Percentiles rank a stretch among this genome's conserved stretches.
phyloP scores from a whole-genome alignment of 2,797 vertebrate species.

The Zenarchopterus dispar region DNA sequence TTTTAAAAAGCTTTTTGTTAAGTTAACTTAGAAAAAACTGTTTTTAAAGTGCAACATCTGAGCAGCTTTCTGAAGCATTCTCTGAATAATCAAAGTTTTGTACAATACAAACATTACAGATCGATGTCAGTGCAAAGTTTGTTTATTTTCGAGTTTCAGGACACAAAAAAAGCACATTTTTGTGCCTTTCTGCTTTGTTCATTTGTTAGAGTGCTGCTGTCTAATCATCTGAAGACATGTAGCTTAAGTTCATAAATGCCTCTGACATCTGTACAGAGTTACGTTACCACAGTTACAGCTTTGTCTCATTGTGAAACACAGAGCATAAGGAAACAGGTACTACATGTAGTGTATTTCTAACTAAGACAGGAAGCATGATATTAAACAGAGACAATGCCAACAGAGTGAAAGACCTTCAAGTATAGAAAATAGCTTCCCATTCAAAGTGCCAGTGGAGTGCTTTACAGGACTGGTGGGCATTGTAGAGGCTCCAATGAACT shows the following conservation, averaged over 20 bases:
- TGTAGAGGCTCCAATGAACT: conserved; percentile 58
- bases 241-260: conserved; percentile 39
- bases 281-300: conserved; percentile 30
- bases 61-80: no score
- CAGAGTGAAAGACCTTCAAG: conserved; percentile 67
- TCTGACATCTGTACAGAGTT: conserved; percentile 48
- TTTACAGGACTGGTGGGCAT: conserved; percentile 69
- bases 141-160: no score
- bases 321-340: conserved; percentile 69
- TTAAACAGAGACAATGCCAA: conserved; percentile 74
- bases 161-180: no score
- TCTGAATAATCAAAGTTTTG: no score
- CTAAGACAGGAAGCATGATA: conserved; percentile 69
- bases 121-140: no score
- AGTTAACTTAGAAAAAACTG: no score
- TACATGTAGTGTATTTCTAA: conserved; percentile 47
- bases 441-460: conserved; percentile 29
- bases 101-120: no score
- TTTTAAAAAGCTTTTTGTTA: no score
- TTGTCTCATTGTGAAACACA: conserved; percentile 66
- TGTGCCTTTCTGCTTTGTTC: no score
- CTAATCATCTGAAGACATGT: conserved; percentile 19
- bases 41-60: no score
- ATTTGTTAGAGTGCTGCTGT: conserved; percentile 14
- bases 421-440: conserved; percentile 37